Conservation (phyloP, 2,888 invertebrate genomes). For the Drosophila parthenogenetica region DNA sequence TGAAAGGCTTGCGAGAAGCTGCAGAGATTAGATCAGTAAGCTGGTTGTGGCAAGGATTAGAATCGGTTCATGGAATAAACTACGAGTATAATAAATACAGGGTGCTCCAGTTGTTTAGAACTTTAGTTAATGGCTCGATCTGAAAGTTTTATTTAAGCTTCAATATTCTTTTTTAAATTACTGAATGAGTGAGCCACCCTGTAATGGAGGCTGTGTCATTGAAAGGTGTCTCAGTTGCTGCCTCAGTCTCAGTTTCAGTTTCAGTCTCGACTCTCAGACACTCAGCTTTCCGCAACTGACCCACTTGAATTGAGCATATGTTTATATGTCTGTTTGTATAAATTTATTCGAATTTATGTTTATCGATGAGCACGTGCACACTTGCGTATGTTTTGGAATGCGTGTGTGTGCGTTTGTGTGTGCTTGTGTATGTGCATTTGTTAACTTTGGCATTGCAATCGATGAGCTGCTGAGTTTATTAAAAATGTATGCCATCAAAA, state of each 20-base stretch:
- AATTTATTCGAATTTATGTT: constrained; percentile 43
- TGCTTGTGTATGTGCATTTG: constrained; percentile 29
- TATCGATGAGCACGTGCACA: constrained; percentile 54
- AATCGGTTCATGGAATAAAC: no score
- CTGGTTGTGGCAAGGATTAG: no score
- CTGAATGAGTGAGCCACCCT: constrained; percentile 17
- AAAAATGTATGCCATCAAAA: constrained; percentile 74
- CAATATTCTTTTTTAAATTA: no score
- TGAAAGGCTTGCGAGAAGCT: no score
- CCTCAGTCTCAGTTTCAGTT: not conserved
- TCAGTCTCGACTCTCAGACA: not conserved
- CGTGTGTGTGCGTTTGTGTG: not conserved
- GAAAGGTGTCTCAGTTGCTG: constrained; percentile 29
- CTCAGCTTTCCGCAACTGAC: constrained; percentile 44
- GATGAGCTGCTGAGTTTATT: constrained; percentile 57
- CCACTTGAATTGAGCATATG: constrained; percentile 38
- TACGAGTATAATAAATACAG: no score
- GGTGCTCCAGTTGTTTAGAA: no score
- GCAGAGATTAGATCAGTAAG: no score
- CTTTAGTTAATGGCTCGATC: no score
- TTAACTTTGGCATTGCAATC: constrained; percentile 49
- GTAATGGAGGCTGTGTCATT: not conserved
- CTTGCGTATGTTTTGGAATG: not conserved
- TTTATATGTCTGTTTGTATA: not conserved
- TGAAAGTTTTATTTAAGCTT: no score